Evolutionary conservation across 2,113 vertebrate species (phyloP).

Genomic region (Seriola quinqueradiata): DNA sequence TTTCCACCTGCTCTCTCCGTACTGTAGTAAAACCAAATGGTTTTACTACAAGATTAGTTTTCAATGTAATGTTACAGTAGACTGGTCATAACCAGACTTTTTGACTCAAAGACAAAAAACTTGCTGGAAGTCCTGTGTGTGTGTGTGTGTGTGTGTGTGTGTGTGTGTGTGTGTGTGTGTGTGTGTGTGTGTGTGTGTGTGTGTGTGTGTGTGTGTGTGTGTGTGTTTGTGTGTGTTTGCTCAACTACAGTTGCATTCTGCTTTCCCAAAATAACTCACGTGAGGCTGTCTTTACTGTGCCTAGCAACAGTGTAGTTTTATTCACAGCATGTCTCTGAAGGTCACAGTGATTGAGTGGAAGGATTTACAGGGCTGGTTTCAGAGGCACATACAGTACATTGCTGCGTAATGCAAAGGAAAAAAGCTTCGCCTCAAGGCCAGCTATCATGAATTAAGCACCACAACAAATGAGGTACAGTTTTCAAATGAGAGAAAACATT

Average conservation of each 20-base stretch:
- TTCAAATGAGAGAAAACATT: not conserved
- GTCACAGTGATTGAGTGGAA: conserved; percentile 69
- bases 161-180: not conserved
- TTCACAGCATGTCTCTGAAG: conserved; percentile 72
- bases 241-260: conserved; percentile 25
- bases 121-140: not conserved
- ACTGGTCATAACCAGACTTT: not conserved
- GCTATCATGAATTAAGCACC: conserved; percentile 16
- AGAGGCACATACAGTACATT: conserved; percentile 73
- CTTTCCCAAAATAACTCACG: conserved; percentile 74
- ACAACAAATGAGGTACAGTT: not conserved
- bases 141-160: not conserved
- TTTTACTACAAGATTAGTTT: conserved; percentile 27
- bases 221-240: not conserved
- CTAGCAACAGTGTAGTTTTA: conserved; percentile 73
- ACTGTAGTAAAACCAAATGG: conserved; percentile 20
- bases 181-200: not conserved
- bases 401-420: conserved; percentile 57
- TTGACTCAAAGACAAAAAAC: conserved; percentile 2
- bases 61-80: not conserved
- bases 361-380: conserved; percentile 79
- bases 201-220: conserved; percentile 15
- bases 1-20: conserved; percentile 17
- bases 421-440: conserved; percentile 20
- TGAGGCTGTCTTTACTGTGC: conserved; percentile 66